These are phyloP conservation scores for Nebria salina DNA, from an alignment of 2,888 invertebrate genomes.

Conservation along the genomic window DNA sequence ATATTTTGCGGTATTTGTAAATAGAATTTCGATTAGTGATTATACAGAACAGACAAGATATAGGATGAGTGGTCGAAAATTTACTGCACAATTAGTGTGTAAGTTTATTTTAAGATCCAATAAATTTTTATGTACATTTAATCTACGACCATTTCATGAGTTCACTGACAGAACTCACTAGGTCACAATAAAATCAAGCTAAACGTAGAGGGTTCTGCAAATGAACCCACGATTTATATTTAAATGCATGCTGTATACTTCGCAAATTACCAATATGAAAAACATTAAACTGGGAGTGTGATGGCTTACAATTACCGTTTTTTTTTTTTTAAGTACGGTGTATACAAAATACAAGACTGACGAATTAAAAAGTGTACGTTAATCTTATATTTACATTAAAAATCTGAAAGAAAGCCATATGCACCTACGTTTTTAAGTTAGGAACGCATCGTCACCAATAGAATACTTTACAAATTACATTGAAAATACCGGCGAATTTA, in stretches of 20 bases:
- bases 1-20: background rate
- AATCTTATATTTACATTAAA: conserved; percentile 41
- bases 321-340: conserved; percentile 30
- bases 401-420: conserved; percentile 26
- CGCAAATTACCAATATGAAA: background rate
- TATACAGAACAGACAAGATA: background rate
- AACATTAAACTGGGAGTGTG: background rate
- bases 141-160: background rate
- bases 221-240: background rate
- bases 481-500: background rate
- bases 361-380: conserved; percentile 39
- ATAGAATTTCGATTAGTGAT: background rate
- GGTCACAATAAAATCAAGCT: background rate
- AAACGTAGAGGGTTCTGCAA: background rate
- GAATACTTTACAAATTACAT: background rate
- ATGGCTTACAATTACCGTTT: conserved; percentile 19
- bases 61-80: conserved; percentile 17
- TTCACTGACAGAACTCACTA: background rate
- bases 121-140: background rate
- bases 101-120: background rate
- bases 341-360: conserved; percentile 42
- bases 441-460: background rate
- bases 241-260: background rate
- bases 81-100: conserved; percentile 11
- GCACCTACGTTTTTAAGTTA: conserved; percentile 9